Percentiles rank a stretch among this genome's conserved stretches.
Conservation (phyloP, 2,797 vertebrate genomes). For the Botia almorhae region DNA sequence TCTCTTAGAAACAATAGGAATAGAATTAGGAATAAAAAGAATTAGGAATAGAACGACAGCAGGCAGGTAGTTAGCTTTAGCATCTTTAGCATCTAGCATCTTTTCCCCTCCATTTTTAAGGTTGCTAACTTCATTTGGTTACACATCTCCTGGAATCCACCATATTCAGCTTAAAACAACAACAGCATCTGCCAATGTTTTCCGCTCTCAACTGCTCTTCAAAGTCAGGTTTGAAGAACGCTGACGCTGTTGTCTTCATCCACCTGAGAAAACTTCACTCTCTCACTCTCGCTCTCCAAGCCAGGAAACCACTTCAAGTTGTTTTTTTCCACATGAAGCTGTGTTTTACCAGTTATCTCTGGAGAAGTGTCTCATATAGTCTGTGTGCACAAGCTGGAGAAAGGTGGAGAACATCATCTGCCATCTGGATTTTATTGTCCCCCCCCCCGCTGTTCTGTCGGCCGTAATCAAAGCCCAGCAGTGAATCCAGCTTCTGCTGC, state of each 20-base stretch:
- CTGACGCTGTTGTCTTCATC: not conserved
- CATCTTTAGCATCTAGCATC: not conserved
- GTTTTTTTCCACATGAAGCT: not conserved
- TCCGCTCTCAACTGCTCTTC: not conserved
- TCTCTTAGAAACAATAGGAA: too few relatives aligned
- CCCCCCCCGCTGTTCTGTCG: not conserved
- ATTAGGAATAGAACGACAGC: too few relatives aligned
- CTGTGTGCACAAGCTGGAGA: constrained; percentile 13
- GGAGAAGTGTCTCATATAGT: constrained; percentile 11
- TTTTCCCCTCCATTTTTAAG: not conserved
- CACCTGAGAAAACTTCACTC: constrained; percentile 3
- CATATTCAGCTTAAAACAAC: not conserved
- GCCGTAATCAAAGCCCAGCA: constrained; percentile 18
- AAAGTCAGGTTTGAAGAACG: not conserved
- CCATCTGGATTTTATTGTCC: constrained; percentile 35
- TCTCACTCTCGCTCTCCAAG: not conserved
- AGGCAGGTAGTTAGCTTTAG: too few relatives aligned
- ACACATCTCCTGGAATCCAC: not conserved
- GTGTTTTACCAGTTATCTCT: constrained; percentile 37
- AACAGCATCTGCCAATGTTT: not conserved
- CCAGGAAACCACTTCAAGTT: not conserved
- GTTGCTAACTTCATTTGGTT: not conserved
- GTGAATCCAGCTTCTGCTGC: constrained; percentile 6
- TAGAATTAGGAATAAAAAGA: too few relatives aligned
- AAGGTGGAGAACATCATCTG: constrained; percentile 21